phyloP scores from a whole-genome alignment of 2,113 vertebrate species.

The Chaetops frenatus region DNA sequence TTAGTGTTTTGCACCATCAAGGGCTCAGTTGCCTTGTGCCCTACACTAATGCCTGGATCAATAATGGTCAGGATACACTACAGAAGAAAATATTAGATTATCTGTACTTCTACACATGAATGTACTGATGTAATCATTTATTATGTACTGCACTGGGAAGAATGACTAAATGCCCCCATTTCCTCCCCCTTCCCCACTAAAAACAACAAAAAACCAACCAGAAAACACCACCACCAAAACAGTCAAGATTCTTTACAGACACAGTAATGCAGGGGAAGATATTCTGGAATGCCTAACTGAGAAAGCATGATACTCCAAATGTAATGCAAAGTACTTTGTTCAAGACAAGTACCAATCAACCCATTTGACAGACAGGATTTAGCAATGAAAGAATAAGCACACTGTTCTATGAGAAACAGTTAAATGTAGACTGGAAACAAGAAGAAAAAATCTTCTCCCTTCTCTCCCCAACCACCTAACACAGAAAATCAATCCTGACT shows the following conservation, averaged over 20 bases:
- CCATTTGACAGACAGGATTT: neutral
- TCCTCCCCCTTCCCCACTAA: fast-evolving
- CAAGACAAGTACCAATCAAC: neutral
- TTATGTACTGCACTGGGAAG: neutral
- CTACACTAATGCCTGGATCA: fast-evolving
- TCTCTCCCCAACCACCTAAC: neutral
- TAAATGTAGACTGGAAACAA: neutral
- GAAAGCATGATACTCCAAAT: neutral
- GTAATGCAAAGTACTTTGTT: neutral
- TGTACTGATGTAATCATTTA: neutral
- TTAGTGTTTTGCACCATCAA: neutral
- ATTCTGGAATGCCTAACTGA: neutral
- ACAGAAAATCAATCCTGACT: neutral
- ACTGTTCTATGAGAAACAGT: neutral
- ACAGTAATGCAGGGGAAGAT: neutral
- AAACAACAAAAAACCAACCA: neutral
- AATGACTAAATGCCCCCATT: neutral
- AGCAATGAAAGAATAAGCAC: neutral
- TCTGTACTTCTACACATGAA: neutral
- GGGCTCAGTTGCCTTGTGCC: neutral
- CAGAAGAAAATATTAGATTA: neutral
- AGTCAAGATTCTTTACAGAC: neutral
- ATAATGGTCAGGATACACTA: neutral
- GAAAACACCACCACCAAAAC: neutral
- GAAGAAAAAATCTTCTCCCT: neutral